Evolutionary conservation across 53 echinoderm and acorn worm species (phyloP), one percentile per base, ranked within the genome.

Genomic region (Paelopatides confundens): DNA sequence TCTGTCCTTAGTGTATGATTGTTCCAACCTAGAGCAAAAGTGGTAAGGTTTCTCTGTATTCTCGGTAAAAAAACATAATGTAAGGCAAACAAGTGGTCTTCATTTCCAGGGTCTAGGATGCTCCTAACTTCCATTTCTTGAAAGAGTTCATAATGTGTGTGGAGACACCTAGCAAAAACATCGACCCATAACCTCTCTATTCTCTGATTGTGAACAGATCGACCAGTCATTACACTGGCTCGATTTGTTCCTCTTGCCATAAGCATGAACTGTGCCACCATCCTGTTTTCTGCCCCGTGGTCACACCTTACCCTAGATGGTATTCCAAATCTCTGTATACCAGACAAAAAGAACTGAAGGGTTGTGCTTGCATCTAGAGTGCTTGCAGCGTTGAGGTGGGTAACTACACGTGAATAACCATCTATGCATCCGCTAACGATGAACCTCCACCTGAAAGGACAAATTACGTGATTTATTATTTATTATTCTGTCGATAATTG

Each of bases 351-450:
- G n/a, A 35, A 84, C 21, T 23, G 40, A 2, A 64, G 63, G 3
- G 63, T 84, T 17, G 85, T 84, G 4, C 24, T 35, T 17, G 85
- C 85, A 15, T 26, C 2, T 3, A 33, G 7, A 29, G 33, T 84
- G 39, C 11, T 40, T 40, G 85, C 85, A 9, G 65, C 37, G 9
- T 18, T 5, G 0, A 84, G 85, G 65, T 84, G 85, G 5, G 85
- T 89, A 29, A 89, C 49, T 50, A 83, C 33, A 11, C 89, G 31
- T 54, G 48, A 66, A 49, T 69, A 89, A 65, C 89, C 84, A 27
- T 89, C 84, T 0, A 89, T 89, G 39, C 89, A 83, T 2, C 84
- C 84, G 37, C 84, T 84, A 12, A 89, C 83, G 1, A 83, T 62
- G 17, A 89, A 53, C 52, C 84, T 62, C 85, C 85, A 84, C 31